These are phyloP conservation scores for Phaonia tiefii DNA, from an alignment of 2,888 invertebrate species.

Conservation along the genomic window DNA sequence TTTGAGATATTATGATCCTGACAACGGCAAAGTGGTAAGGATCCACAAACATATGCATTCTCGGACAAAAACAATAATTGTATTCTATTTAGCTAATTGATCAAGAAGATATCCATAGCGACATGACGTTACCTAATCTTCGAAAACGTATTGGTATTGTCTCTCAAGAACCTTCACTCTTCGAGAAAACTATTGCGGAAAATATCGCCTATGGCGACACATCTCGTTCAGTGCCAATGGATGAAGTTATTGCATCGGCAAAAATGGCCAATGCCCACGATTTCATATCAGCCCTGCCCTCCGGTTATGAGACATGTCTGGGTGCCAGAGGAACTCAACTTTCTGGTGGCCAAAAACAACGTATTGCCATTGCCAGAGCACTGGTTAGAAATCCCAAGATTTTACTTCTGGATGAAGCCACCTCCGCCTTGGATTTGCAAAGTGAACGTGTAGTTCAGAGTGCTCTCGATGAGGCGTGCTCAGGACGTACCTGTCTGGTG, in stretches of 20 bases:
- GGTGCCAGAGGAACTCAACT: conserved; percentile 89
- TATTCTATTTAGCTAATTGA: conserved; percentile 79
- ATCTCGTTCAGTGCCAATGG: conserved; percentile 84
- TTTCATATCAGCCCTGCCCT: conserved; percentile 87
- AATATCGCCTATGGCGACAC: conserved; percentile 95
- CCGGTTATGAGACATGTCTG: conserved; percentile 88
- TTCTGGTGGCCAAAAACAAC: conserved; percentile 93
- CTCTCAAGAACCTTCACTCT: conserved; percentile 92
- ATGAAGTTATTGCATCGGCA: conserved; percentile 88
- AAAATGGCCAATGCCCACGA: conserved; percentile 89
- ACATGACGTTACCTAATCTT: conserved; percentile 85
- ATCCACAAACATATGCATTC: conserved; percentile 51
- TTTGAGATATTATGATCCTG: conserved; percentile 90
- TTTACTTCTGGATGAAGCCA: conserved; percentile 88
- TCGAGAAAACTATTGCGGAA: conserved; percentile 90
- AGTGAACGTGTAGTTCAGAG: conserved; percentile 90
- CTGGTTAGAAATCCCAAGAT: conserved; percentile 88
- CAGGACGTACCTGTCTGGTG: conserved; percentile 91
- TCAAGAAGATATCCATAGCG: conserved; percentile 82
- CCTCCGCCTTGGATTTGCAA: conserved; percentile 89
- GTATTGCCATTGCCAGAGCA: conserved; percentile 91
- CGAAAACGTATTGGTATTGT: conserved; percentile 90
- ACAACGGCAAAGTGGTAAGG: conserved; percentile 83
- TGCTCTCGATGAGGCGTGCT: conserved; percentile 90
- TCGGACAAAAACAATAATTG: background rate